Base-by-base conservation (phyloP, 1,140 invertebrate species). In the Nixonia krombeini region DNA sequence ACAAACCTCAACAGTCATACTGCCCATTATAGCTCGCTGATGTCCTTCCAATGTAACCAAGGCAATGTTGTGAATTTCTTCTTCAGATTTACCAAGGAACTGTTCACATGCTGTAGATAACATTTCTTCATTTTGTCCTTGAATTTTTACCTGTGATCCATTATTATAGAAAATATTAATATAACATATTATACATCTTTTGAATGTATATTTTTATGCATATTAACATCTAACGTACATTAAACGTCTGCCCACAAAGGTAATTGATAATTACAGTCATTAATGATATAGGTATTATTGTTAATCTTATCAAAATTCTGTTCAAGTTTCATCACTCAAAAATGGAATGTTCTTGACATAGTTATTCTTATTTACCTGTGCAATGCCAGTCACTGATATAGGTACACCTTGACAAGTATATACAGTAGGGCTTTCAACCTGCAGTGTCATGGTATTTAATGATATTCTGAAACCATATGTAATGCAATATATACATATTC, bases 101-200 rank as follows among this genome's bases (percentile, higher is more conserved):
- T 98, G 95, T 85, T 99, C 96, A 82, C 97, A 99, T 0, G 97
- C 97, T 4, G 96, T 94, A 51, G 96, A 87, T 37, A 99, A 85
- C 96, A 99, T 98, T 85, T 99, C 95, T 78, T 96, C 92, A 86
- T 98, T 98, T 85, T 96, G 94, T 1, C 96, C 96, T 87, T 98
- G 96, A 62, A 99, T 96, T 87, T 98, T 99, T 0, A 99, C 96
- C 93, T 96, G 51, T 41, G 17, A n/a, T n/a, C n/a, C n/a, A n/a
- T n/a, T n/a, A n/a, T n/a, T n/a, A n/a, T n/a, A n/a, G n/a, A n/a
- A n/a, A n/a, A n/a, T n/a, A n/a, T n/a, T n/a, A n/a, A 26, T 69
- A 47, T 38, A 65, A 53, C 10, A 35, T 40, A 29, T 35, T 49
- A 42, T 12, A 10, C 2, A 25, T n/a, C n/a, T n/a, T n/a, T n/a